Base-by-base conservation (phyloP, 2,797 vertebrate species). In the Balearica regulorum region DNA sequence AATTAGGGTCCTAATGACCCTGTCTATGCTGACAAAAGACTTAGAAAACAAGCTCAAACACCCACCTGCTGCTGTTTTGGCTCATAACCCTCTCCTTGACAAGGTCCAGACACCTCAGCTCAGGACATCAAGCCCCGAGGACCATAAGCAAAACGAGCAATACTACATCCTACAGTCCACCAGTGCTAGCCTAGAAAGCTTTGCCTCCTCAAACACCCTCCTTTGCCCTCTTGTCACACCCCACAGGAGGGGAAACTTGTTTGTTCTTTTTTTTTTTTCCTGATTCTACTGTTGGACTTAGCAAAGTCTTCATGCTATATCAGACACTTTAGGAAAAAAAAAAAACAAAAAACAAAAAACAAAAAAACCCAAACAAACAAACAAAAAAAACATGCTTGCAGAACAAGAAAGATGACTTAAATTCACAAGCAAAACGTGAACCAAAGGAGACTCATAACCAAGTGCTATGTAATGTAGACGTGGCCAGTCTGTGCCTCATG, bases 391-490 rank as follows among this genome's bases (percentile, higher is more conserved):
- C 37, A 37, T 9, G 2, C n/a, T 13, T 3, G 5, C 35, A 55
- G 37, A 72, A n/a, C 9, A n/a, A 49, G 25, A 69, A 61, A 11
- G 31, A 31, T 2, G 7, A 22, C 9, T 71, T 3, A 4, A 28
- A 26, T 17, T 39, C 49, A 49, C 18, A 19, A 39, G 33, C 7
- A n/a, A 43, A 80, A 62, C 4, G 5, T 0, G 58, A 54, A 6
- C 25, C 31, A 10, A 48, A 49, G 22, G 12, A 58, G 16, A 37
- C 6, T 2, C 51, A 11, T 21, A 43, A 19, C 14, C 33, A 3
- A 24, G 29, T 4, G 7, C 13, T 11, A 6, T 0, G 7, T 2
- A 22, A 33, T 0, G 16, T 22, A 13, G 54, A 28, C 0, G 0
- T 10, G 16, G 5, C 20, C 19, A 3, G 6, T 4, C 7, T 4